Evolutionary conservation across 2,797 vertebrate species (phyloP).

Genomic region (Corythornis leucogaster): DNA sequence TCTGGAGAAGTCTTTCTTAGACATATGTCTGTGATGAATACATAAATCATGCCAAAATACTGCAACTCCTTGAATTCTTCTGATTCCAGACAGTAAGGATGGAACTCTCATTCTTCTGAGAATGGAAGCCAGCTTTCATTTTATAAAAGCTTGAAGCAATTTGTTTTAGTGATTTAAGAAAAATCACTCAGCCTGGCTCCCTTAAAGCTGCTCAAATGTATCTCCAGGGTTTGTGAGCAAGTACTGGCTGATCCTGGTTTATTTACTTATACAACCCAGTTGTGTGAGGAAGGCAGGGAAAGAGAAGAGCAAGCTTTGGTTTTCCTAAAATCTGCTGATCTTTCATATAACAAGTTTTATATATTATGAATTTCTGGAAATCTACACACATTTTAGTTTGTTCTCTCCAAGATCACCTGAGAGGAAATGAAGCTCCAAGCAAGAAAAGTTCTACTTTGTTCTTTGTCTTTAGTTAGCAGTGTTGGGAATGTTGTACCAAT

Average conservation of each 20-base stretch:
- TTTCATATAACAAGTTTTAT: background rate
- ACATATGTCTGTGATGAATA: background rate
- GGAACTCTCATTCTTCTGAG: background rate
- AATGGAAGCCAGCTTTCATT: background rate
- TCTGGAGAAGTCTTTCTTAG: background rate
- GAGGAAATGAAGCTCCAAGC: background rate
- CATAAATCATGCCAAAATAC: background rate
- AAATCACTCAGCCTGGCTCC: background rate
- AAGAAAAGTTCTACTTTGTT: background rate
- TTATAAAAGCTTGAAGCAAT: background rate
- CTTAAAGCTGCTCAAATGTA: background rate
- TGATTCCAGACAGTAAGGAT: background rate
- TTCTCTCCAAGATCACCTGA: background rate
- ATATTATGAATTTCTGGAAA: background rate
- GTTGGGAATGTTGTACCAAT: background rate
- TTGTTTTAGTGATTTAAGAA: background rate
- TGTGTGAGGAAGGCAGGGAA: background rate
- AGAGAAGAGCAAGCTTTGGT: background rate
- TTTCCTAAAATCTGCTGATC: background rate
- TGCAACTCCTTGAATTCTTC: background rate
- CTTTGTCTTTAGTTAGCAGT: no score
- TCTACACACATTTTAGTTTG: fast-evolving
- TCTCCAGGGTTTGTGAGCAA: background rate
- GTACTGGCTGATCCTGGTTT: fast-evolving
- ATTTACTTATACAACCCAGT: background rate